Evolutionary conservation across 2,888 invertebrate species (phyloP), one percentile per base, ranked within the genome.

Genomic region (Plagodis pulveraria): DNA sequence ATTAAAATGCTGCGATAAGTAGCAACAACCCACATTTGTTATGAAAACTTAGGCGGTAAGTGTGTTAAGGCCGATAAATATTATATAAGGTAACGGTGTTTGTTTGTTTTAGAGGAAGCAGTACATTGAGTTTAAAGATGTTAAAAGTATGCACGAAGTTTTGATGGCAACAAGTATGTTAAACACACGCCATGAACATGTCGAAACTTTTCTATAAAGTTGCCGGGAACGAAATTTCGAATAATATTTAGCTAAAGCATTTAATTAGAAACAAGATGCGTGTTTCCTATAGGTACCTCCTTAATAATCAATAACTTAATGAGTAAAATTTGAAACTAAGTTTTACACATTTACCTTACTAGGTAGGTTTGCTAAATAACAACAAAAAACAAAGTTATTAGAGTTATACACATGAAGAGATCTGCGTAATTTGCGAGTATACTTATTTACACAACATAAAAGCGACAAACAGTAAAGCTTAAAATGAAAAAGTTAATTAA

Each of bases 401-500:
- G n/a, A 22, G 4, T 22, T 56, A 22, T n/a, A n/a, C n/a, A 51
- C 49, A 50, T 56, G 34, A 56, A 56, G 49, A 38, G 40, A 40
- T 52, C 6, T 5, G 22, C 71, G 69, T 66, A 69, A 51, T 46
- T 56, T 53, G 4, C 22, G 22, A 22, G 22, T 22, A 4, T 22
- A 42, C 58, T 50, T 53, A 55, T 57, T 62, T 62, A 60, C 56
- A 63, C 62, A 73, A 65, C 72, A 68, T 63, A 66, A 69, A 50
- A 69, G 61, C 67, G 66, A 69, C 69, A 72, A 76, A 74, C 75
- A 70, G 63, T 66, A 62, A 77, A 76, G 66, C 80, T 77, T 71
- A 65, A 76, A 78, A 78, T 78, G 69, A 76, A 74, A 74, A 72
- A 74, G 74, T 78, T 77, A 83, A 83, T 81, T 79, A 81, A 78